These are phyloP conservation scores for Charadrius vociferus DNA, from an alignment of 2,113 vertebrate species.

Conservation along the genomic window DNA sequence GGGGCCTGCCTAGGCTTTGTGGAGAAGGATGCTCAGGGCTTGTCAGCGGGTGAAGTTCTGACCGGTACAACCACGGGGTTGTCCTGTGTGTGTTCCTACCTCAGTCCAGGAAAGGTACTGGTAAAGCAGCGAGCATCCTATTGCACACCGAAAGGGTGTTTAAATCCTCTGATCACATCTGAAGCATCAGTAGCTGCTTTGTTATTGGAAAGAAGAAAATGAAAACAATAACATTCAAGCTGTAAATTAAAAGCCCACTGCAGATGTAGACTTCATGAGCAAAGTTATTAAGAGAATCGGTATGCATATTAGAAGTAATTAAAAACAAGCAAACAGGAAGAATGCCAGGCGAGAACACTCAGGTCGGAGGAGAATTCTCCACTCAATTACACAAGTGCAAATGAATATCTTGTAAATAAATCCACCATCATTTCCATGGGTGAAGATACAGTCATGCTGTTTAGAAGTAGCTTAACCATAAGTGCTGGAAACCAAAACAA, in stretches of 20 bases:
- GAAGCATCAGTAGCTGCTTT: neutral
- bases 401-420: conserved; percentile 39
- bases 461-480: neutral
- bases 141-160: neutral
- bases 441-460: conserved; percentile 15
- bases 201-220: neutral
- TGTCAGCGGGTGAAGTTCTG: neutral
- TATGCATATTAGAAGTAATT: conserved; percentile 36
- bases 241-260: conserved; percentile 49
- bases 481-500: neutral
- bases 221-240: neutral
- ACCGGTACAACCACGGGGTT: fast-evolving
- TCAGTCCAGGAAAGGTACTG: neutral
- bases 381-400: neutral
- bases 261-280: conserved; percentile 6
- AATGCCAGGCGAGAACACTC: neutral
- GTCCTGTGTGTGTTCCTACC: neutral
- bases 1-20: neutral
- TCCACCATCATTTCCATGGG: neutral
- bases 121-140: neutral
- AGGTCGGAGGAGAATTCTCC: neutral
- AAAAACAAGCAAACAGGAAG: conserved; percentile 30
- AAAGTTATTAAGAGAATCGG: conserved; percentile 16
- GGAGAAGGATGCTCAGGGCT: neutral
- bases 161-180: neutral